Percentiles rank a stretch among this genome's conserved stretches.
phyloP scores from a whole-genome alignment of 1,140 invertebrate species.

The Limonius californicus region DNA sequence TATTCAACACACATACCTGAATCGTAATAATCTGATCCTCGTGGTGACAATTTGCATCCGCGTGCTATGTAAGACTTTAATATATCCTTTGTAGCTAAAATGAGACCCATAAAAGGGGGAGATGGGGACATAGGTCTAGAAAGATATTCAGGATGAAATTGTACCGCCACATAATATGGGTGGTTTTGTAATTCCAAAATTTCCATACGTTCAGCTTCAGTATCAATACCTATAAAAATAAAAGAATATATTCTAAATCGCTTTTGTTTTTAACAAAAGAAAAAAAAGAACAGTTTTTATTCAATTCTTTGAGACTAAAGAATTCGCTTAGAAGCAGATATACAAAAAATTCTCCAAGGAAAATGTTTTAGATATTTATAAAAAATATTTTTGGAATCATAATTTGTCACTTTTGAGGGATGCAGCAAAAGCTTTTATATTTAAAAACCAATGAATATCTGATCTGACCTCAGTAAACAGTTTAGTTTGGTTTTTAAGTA shows the following conservation, averaged over 20 bases:
- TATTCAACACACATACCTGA: not conserved
- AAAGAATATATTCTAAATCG: too few relatives aligned
- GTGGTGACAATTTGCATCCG: slow-evolving; percentile 52
- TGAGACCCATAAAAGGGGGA: slow-evolving; percentile 91
- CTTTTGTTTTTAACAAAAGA: too few relatives aligned
- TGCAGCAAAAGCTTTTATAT: too few relatives aligned
- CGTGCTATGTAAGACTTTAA: slow-evolving; percentile 65
- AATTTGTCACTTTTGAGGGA: too few relatives aligned
- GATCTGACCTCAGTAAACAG: too few relatives aligned
- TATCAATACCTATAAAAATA: slow-evolving; percentile 57
- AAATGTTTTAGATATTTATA: too few relatives aligned
- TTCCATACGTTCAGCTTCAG: slow-evolving; percentile 78
- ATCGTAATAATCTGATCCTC: slow-evolving; percentile 18
- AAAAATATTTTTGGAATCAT: too few relatives aligned
- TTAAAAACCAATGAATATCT: too few relatives aligned
- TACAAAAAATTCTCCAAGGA: too few relatives aligned
- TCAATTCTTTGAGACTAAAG: not conserved
- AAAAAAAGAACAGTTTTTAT: not conserved
- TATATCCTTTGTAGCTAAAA: slow-evolving; percentile 80
- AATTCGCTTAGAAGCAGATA: too few relatives aligned
- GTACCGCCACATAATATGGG: slow-evolving; percentile 92
- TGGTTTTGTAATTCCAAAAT: slow-evolving; percentile 71
- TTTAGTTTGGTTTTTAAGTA: too few relatives aligned
- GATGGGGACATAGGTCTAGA: slow-evolving; percentile 91
- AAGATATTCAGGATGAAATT: slow-evolving; percentile 97